These are phyloP conservation scores for Atherinosoma microstoma DNA, from an alignment of 2,797 vertebrate genomes.

Conservation along the genomic window DNA sequence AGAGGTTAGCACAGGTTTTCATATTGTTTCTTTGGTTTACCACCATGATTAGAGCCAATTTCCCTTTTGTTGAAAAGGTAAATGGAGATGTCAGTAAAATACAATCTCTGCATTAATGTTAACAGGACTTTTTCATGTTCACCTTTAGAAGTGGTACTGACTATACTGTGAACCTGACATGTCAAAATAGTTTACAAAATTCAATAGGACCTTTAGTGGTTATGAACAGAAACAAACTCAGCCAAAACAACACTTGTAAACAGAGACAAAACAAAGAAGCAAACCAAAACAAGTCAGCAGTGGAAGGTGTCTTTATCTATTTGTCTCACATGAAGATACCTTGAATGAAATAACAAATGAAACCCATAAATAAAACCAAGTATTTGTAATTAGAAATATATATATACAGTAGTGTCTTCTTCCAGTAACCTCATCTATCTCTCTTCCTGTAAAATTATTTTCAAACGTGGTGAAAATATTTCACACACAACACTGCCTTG, in stretches of 20 bases:
- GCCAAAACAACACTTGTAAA: no score
- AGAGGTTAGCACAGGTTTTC: background rate
- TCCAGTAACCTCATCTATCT: background rate
- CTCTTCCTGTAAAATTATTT: conserved; percentile 56
- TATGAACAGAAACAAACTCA: background rate
- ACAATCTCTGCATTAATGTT: background rate
- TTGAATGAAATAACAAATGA: background rate
- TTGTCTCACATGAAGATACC: background rate
- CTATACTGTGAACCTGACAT: background rate
- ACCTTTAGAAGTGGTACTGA: background rate
- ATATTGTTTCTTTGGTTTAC: background rate
- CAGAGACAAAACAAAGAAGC: background rate
- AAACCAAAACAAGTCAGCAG: background rate
- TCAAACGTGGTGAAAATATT: conserved; percentile 59
- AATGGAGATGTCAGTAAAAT: background rate
- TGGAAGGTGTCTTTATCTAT: background rate
- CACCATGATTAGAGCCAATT: background rate
- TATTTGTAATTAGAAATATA: conserved; percentile 6
- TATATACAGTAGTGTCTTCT: background rate
- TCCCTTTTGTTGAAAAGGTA: background rate
- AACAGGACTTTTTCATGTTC: background rate
- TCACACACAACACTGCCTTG: conserved; percentile 72
- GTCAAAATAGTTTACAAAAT: background rate
- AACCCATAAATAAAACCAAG: background rate
- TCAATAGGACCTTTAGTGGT: background rate